Evolutionary conservation across 2,113 vertebrate species (phyloP).

Genomic region (Chitala chitala): DNA sequence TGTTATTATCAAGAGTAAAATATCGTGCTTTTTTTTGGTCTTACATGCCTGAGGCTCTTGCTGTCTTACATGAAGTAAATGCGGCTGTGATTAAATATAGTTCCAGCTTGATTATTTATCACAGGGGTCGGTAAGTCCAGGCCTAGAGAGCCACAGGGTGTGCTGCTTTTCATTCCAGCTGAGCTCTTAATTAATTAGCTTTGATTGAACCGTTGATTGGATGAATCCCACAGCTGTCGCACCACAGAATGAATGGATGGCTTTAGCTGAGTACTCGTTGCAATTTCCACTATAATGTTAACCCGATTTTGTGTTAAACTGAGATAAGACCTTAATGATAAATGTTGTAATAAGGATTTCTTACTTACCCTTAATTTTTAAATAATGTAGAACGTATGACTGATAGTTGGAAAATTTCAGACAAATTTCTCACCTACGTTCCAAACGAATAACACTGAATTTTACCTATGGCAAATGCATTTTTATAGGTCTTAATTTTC

Average conservation of each 20-base stretch:
- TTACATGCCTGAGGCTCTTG: background rate
- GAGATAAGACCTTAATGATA: background rate
- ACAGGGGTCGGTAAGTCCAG: background rate
- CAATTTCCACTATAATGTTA: no score
- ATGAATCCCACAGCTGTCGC: background rate
- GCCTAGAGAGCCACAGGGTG: background rate
- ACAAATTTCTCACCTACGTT: no score
- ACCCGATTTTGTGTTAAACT: background rate
- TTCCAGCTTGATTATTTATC: background rate
- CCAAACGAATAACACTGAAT: no score
- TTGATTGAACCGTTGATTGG: constrained; percentile 13
- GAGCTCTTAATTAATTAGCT: constrained; percentile 13
- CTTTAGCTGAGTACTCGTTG: background rate
- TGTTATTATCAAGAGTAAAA: background rate
- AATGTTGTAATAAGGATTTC: background rate
- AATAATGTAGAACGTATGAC: no score
- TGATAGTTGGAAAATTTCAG: no score
- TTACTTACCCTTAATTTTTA: no score
- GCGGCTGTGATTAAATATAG: background rate
- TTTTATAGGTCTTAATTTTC: no score
- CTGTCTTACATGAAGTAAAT: background rate
- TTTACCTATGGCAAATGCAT: no score
- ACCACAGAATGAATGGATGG: background rate
- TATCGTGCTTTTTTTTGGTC: background rate
- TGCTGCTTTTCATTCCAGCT: constrained; percentile 11